Evolutionary conservation across 2,113 vertebrate genomes (phyloP), one percentile per base, ranked within the genome.

Genomic region (Rutilus rutilus): DNA sequence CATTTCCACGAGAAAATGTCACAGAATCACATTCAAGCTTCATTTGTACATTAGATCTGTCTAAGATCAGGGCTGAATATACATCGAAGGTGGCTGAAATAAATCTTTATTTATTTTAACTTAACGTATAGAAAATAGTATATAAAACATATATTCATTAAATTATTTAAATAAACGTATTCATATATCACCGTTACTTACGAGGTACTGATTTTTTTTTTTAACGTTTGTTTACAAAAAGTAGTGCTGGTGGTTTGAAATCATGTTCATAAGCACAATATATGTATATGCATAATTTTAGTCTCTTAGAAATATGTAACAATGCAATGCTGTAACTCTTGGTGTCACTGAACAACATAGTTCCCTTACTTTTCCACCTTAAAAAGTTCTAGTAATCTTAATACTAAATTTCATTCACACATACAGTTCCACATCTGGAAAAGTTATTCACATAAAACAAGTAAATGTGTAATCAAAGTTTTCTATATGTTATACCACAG

Each of bases 111-210:
- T 93, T 93, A 79, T 91, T 93, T 95, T 91, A 93, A 95, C 94
- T 93, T 91, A 95, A 95, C 89, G 92, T 95, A 95, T 95, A 96
- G 92, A 96, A 96, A 96, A 96, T 95, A 95, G 94, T 92, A 93
- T 96, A 96, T 95, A 96, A 96, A 96, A 96, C 94, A 95, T 95
- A 95, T 94, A 94, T 93, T 95, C 93, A 93, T 94, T 95, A 95
- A 95, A 95, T 95, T 92, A 95, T 95, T 94, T 96, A 95, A 96
- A 96, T 95, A 95, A 95, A 95, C 91, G 90, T 93, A 93, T 94
- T 94, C 88, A 93, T 95, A 94, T 95, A 93, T 95, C 93, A 95
- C 92, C 93, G 93, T 94, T 92, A 93, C 86, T 89, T 81, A 86
- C 90, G 94, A 95, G 94, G 93, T 95, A 94, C 94, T 92, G 82